phyloP scores from a whole-genome alignment of 1,140 invertebrate species.

The Pseudomyrmex cubaensis region DNA sequence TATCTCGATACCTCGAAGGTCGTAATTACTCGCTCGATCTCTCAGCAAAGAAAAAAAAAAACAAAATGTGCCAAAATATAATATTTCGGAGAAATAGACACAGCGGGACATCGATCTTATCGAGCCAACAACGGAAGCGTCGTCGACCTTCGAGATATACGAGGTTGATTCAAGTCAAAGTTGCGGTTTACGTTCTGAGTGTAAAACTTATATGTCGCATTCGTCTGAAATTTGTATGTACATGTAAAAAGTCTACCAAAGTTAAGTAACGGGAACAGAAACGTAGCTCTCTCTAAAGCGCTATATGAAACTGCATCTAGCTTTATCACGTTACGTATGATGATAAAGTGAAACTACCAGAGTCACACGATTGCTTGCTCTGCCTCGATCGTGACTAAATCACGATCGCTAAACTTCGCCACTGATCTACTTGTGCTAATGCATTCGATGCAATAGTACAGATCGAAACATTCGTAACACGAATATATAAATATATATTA shows the following conservation, averaged over 20 bases:
- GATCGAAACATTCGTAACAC: constrained; percentile 12
- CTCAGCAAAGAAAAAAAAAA: not conserved
- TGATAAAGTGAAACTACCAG: constrained; percentile 20
- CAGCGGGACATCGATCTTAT: too few species aligned
- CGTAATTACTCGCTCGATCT: not conserved
- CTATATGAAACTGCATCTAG: constrained; percentile 61
- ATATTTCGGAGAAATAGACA: constrained; percentile 2
- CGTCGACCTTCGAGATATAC: constrained; percentile 22
- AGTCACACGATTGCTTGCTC: constrained; percentile 35
- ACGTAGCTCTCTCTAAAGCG: constrained; percentile 64
- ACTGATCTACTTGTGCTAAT: constrained; percentile 62
- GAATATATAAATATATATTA: not conserved
- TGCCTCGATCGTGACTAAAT: constrained; percentile 53
- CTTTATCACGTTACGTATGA: constrained; percentile 22
- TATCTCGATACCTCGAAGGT: constrained; percentile 23
- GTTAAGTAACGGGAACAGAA: constrained; percentile 6
- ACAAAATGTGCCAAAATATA: not conserved
- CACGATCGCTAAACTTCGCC: constrained; percentile 47
- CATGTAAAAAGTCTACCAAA: constrained; percentile 35
- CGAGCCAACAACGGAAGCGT: too few species aligned
- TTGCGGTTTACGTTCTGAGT: constrained; percentile 24
- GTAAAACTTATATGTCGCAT: constrained; percentile 18
- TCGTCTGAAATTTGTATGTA: constrained; percentile 14
- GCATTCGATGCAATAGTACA: constrained; percentile 48
- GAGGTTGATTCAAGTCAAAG: not conserved